Evolutionary conservation across 2,797 vertebrate species (phyloP).

Genomic region (Acipenser ruthenus): DNA sequence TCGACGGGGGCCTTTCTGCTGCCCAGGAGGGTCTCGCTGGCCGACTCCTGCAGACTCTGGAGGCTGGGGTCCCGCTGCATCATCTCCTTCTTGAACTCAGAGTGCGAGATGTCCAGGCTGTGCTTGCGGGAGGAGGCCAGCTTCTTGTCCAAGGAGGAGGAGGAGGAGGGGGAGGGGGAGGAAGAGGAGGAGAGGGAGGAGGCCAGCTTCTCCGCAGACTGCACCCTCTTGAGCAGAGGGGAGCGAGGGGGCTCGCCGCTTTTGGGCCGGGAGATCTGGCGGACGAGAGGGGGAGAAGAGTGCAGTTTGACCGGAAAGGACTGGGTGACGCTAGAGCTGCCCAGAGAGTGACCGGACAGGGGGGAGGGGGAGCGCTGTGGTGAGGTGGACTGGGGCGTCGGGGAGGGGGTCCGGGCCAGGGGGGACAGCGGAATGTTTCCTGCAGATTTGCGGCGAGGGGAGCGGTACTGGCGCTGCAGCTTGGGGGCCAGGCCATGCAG

Average conservation of each 20-base stretch:
- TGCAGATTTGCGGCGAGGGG: slow-evolving; percentile 87
- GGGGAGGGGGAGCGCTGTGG: slow-evolving; percentile 89
- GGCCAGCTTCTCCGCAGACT: slow-evolving; percentile 86
- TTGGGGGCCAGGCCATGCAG: slow-evolving; percentile 89
- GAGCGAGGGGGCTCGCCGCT: slow-evolving; percentile 86
- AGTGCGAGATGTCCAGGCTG: slow-evolving; percentile 80
- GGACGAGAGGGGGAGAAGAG: slow-evolving; percentile 79
- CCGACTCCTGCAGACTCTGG: slow-evolving; percentile 75
- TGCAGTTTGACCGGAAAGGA: slow-evolving; percentile 85
- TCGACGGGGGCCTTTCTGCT: slow-evolving; percentile 66
- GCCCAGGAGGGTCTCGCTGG: slow-evolving; percentile 55
- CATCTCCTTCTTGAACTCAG: slow-evolving; percentile 89
- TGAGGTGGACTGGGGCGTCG: slow-evolving; percentile 82
- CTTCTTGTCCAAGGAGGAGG: slow-evolving; percentile 71
- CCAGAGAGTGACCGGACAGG: slow-evolving; percentile 63
- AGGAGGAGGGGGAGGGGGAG: slow-evolving; percentile 54
- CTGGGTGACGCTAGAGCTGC: slow-evolving; percentile 57
- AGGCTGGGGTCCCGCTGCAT: slow-evolving; percentile 77
- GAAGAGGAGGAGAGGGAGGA: slow-evolving; percentile 58
- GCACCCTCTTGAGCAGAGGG: slow-evolving; percentile 88
- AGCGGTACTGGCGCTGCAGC: slow-evolving; percentile 90
- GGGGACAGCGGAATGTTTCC: slow-evolving; percentile 93
- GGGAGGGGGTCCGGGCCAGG: slow-evolving; percentile 87
- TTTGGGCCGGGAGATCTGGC: slow-evolving; percentile 88
- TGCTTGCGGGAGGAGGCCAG: slow-evolving; percentile 69